Base-by-base conservation (phyloP, 2,888 invertebrate genomes). In the Heliconius charithonia region DNA sequence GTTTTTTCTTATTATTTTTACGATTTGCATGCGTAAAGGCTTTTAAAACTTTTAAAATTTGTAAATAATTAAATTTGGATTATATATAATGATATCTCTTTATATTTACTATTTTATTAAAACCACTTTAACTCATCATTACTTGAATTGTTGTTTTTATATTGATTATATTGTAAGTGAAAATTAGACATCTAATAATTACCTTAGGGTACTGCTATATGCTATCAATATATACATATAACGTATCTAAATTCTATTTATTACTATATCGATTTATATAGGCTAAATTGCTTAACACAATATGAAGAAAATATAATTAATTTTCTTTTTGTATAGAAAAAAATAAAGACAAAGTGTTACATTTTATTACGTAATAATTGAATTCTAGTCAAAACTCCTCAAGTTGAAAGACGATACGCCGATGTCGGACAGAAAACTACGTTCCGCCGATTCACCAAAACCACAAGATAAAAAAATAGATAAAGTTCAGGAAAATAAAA, bases 371-470 rank as follows among this genome's bases (percentile, higher is more conserved):
- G 22, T 59, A n/a, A 51, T 67, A 70, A 78, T 81, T 76, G 19
- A 62, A 81, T 92, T 87, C 16, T 91, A 94, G 93, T 89, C 91
- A 4, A 94, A 94, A 85, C 82, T 93, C 0, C 83, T 93, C 19
- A 94, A 93, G 76, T 81, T 93, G 70, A 91, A 91, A 79, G 94
- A 94, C 0, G 91, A 90, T 59, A 78, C 86, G 0, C 59, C 87
- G 0, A 13, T 65, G 0, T 89, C 91, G 0, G 93, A 92, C 74
- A 89, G 93, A 13, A 91, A 90, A 67, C 85, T 94, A 0, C 89
- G 93, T 0, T 94, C 94, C 0, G 84, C 92, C 0, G 91, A 92
- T 80, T 92, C 93, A 0, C 92, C 93, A 1, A 93, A 91, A 82
- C 91, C 89, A 1, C 86, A 89, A 2, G 75, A 85, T 4, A 90